A percentile compares a stretch with the other conserved stretches of the same genome.
phyloP scores from a whole-genome alignment of 2,888 invertebrate genomes.

The Drosophila subquinaria region DNA sequence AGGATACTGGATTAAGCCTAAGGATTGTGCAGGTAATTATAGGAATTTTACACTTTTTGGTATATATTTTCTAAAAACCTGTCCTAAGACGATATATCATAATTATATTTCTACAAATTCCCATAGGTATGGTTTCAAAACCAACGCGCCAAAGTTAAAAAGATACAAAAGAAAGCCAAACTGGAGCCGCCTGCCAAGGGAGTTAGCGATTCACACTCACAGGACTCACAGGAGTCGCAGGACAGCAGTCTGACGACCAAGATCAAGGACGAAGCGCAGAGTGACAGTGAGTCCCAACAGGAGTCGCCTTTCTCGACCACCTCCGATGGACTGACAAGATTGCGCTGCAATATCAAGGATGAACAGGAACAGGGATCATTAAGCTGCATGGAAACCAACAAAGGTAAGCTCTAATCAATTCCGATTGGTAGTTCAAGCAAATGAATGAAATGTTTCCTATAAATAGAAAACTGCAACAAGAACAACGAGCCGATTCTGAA shows the following conservation, averaged over 20 bases:
- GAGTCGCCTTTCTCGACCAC: conserved; percentile 82
- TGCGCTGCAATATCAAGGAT: conserved; percentile 83
- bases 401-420: conserved; percentile 68
- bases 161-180: conserved; percentile 89
- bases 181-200: conserved; percentile 86
- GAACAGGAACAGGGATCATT: conserved; percentile 84
- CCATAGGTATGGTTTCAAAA: conserved; percentile 89
- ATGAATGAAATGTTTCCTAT: background rate
- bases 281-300: conserved; percentile 86
- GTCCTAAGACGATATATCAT: background rate
- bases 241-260: conserved; percentile 87
- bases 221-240: conserved; percentile 86
- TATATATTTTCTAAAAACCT: too few species aligned
- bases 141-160: conserved; percentile 89
- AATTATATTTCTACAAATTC: background rate
- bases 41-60: too few species aligned
- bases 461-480: conserved; percentile 84
- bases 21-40: conserved; percentile 91
- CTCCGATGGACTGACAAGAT: conserved; percentile 75
- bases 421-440: too few species aligned
- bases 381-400: conserved; percentile 84
- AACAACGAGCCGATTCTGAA: conserved; percentile 85
- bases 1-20: conserved; percentile 93
- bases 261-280: conserved; percentile 88
- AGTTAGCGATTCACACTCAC: conserved; percentile 84